Evolutionary conservation across 2,113 vertebrate species (phyloP), one percentile per base, ranked within the genome.

Genomic region (Vombatus ursinus): DNA sequence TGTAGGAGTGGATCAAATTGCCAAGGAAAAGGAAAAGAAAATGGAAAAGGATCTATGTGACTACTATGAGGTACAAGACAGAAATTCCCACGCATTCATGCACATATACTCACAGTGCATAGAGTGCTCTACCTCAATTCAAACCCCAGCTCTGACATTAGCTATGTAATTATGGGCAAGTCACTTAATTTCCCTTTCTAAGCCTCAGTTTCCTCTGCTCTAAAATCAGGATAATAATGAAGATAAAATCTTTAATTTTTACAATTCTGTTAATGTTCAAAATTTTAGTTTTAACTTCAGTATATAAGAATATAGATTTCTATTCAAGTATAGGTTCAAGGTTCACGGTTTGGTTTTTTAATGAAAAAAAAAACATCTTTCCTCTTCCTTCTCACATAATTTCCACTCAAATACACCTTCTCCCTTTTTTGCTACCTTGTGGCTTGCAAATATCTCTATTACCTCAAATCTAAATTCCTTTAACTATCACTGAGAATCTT

Each of bases 401-500:
- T 92, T 89, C 44, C 24, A 92, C 7, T 50, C 50, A 47, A 53
- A 91, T 50, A 52, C 23, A 54, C 92, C 3, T 37, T 90, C 91
- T 14, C 10, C 24, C 12, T n/a, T 93, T 84, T 10, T 57, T 89
- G 10, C 0, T 68, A 48, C 23, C 16, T 24, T 91, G 50, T 26
- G 93, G 93, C 50, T 95, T 91, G 9, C 0, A 92, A 90, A 94
- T 52, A 90, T 84, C 1, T 93, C 6, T 94, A 94, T 44, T 54
- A 52, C 23, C 5, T 95, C 3, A 49, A 89, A 61, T 23, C 91
- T 93, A 50, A 52, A n/a, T 23, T 61, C 54, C 2, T 94, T 94
- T 93, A 0, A 54, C 22, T 92, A 23, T 91, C 14, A 49, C 3
- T 90, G 37, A 47, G 47, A 91, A 90, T 52, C 6, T 54, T 92